Evolutionary conservation across 1,140 invertebrate species (phyloP), one percentile per base, ranked within the genome.

Genomic region (Pachyrhynchus sulphureomaculatus): DNA sequence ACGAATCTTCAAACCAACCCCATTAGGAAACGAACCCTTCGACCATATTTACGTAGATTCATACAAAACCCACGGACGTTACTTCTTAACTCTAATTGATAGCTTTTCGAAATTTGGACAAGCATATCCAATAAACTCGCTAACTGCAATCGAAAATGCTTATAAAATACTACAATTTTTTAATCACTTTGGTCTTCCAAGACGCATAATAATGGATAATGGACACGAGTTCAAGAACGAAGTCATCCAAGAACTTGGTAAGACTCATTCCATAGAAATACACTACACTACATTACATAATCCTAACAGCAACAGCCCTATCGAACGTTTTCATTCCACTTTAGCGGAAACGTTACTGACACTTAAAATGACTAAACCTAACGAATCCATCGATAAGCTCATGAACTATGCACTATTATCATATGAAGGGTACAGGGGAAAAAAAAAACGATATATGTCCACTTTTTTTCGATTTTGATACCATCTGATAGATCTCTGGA

Each of bases 11-110:
- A 64, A 68, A 60, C 13, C 65, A 29, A 70, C 69, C 32, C 66
- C 67, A 21, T 70, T 59, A 13, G 58, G 56, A 24, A 34, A 4
- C 18, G 65, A 66, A 66, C 69, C 69, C 6, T 67, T 76, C 41
- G 65, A 74, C 13, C 70, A 65, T 39, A 34, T 74, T 24, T 69
- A 74, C 26, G 65, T 68, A 8, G 71, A 75, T 53, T 56, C 65
- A 9, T 67, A 68, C 8, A 65, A 62, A 20, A 56, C 13, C n/a
- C n/a, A n/a, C n/a, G n/a, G n/a, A n/a, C n/a, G n/a, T n/a, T 48
- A 24, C 21, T 48, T 48, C 21, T 8, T 48, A 21, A 48, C 24
- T 6, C 5, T 51, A 6, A 29, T 51, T 36, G 48, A 51, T 51
- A 32, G 24, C 29, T 51, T 51, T 51, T 51, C 48, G n/a, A 51